Percentiles rank a stretch among this genome's conserved stretches.
Conservation (phyloP, 2,113 vertebrate genomes). For the Furnarius figulus region DNA sequence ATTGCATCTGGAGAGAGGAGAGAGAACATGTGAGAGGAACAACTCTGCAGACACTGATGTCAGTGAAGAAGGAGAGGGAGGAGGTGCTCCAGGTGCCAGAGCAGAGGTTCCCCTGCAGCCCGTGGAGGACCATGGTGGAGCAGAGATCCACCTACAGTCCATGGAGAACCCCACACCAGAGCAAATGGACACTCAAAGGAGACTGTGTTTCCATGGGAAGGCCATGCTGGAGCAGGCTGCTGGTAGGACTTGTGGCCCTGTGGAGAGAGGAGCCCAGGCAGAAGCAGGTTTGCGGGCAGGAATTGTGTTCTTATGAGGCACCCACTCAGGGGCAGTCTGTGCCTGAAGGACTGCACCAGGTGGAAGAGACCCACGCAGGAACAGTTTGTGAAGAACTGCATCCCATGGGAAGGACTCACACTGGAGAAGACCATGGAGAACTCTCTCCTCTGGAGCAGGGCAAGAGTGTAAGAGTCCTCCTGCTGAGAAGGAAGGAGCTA, state of each 20-base stretch:
- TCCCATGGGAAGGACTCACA: neutral
- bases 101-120: neutral
- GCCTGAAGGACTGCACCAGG: neutral
- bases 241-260: neutral
- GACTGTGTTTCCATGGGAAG: neutral
- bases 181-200: neutral
- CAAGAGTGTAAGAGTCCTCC: neutral
- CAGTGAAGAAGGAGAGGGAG: rapidly evolving
- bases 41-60: neutral
- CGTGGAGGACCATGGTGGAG: neutral
- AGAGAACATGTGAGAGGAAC: neutral
- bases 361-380: neutral
- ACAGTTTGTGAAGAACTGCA: neutral
- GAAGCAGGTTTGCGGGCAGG: neutral
- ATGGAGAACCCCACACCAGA: neutral
- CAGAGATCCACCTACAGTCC: neutral
- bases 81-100: rapidly evolving
- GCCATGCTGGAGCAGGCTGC: neutral
- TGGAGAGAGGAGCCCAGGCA: neutral
- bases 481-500: neutral
- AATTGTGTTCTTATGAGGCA: neutral
- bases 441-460: rapidly evolving
- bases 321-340: no score
- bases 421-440: neutral
- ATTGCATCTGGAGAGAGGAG: neutral